Conservation (phyloP, 2,113 vertebrate genomes). For the Oncorhynchus masou region DNA sequence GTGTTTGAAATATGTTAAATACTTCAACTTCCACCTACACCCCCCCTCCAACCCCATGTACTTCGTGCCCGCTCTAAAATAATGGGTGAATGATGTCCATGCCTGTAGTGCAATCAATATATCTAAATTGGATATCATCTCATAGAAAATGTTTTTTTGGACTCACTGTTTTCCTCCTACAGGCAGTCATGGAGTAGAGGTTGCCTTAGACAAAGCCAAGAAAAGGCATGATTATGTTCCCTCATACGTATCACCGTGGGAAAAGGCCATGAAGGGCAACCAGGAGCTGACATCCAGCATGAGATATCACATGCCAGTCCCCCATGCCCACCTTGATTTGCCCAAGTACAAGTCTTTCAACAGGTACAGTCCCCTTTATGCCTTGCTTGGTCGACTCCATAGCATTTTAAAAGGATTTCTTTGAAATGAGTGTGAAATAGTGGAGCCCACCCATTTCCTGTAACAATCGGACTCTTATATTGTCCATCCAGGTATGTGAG, state of each 20-base stretch:
- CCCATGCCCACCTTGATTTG: constrained; percentile 70
- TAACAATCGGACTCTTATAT: background rate
- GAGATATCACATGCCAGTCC: constrained; percentile 78
- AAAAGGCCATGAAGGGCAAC: constrained; percentile 92
- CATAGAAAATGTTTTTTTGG: too few relatives aligned
- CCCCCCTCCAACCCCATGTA: too few relatives aligned
- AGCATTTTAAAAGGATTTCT: background rate
- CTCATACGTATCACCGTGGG: constrained; percentile 91
- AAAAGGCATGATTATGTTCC: too few relatives aligned
- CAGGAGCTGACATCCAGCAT: constrained; percentile 82
- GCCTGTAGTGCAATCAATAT: too few relatives aligned
- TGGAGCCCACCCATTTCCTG: background rate
- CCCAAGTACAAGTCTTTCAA: constrained; percentile 90
- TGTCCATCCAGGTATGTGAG: background rate
- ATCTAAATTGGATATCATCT: too few relatives aligned
- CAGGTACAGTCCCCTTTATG: constrained; percentile 73
- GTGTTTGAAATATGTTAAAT: too few relatives aligned
- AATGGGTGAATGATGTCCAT: too few relatives aligned
- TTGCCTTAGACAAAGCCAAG: constrained; percentile 6
- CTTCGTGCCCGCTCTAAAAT: too few relatives aligned
- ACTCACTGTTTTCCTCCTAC: background rate
- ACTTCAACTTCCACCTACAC: too few relatives aligned
- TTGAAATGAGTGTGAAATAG: background rate
- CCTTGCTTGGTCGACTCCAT: background rate
- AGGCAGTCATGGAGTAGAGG: constrained; percentile 25